Conservation (phyloP, 30 jellyfish, hydroid and myxozoan species). For the Haliclystus octoradiatus region DNA sequence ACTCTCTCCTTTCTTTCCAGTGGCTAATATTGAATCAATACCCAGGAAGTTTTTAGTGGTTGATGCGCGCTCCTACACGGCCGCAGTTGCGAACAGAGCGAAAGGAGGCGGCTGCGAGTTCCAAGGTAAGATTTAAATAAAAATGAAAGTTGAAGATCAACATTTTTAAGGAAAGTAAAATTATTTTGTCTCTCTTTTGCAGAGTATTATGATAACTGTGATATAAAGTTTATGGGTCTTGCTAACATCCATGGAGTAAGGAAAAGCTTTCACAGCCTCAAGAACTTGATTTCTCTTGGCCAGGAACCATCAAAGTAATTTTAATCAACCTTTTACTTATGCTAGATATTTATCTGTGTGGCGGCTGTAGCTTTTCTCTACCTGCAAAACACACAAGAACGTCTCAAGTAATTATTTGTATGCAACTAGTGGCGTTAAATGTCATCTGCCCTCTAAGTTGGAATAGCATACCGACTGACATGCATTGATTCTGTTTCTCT, state of each 20-base stretch:
- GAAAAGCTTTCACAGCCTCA: constrained; percentile 83
- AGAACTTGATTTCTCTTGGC: constrained; percentile 53
- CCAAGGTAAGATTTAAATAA: constrained; percentile 37
- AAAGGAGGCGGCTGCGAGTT: constrained; percentile 98
- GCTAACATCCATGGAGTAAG: constrained; percentile 88
- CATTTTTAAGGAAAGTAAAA: neutral
- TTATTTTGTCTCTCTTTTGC: constrained; percentile 1
- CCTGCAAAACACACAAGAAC: too few species aligned
- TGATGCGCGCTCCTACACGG: constrained; percentile 93
- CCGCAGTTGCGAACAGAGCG: constrained; percentile 98
- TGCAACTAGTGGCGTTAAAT: too few species aligned
- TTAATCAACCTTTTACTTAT: neutral
- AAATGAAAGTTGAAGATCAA: neutral
- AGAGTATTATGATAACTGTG: constrained; percentile 91
- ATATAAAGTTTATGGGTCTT: constrained; percentile 84
- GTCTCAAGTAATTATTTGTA: too few species aligned
- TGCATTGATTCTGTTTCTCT: too few species aligned
- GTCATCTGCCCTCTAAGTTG: too few species aligned
- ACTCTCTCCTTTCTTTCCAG: too few species aligned
- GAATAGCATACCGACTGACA: too few species aligned
- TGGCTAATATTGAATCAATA: constrained; percentile 25
- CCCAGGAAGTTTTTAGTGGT: constrained; percentile 41
- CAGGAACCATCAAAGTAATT: constrained; percentile 79
- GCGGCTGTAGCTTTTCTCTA: too few species aligned
- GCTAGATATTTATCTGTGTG: too few species aligned